These are phyloP conservation scores for Pollenia labialis DNA, from an alignment of 2,888 invertebrate species.

Conservation along the genomic window DNA sequence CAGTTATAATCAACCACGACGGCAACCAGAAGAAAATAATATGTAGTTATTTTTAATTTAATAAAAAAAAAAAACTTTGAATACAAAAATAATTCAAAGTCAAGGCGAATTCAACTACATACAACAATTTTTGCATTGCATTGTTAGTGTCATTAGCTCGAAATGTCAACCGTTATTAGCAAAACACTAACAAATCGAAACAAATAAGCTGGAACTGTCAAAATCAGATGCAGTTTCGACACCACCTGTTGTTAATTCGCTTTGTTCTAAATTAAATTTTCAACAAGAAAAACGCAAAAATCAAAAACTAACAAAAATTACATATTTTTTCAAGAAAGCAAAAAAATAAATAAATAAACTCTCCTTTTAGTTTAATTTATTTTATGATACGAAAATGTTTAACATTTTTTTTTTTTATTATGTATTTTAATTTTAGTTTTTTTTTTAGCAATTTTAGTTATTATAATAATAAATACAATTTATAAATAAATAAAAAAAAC, in stretches of 20 bases:
- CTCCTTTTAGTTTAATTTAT: conserved; percentile 50
- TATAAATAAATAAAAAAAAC: conserved; percentile 23
- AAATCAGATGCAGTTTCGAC: too few species aligned
- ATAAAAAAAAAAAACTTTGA: neutral
- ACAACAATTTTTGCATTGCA: too few species aligned
- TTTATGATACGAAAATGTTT: conserved; percentile 48
- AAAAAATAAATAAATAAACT: conserved; percentile 9
- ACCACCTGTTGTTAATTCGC: too few species aligned
- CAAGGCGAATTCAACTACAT: too few species aligned
- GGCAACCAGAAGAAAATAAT: neutral
- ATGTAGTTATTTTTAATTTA: neutral
- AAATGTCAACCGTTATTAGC: too few species aligned
- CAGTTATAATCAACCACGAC: neutral
- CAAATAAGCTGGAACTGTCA: too few species aligned
- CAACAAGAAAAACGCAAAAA: neutral
- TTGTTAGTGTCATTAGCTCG: too few species aligned
- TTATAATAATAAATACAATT: conserved; percentile 30
- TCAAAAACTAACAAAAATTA: conserved; percentile 2
- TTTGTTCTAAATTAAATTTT: conserved; percentile 1
- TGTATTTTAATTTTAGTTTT: conserved; percentile 53
- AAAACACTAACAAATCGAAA: too few species aligned
- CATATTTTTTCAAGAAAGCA: neutral
- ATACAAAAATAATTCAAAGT: conserved; percentile 19
- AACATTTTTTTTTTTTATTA: conserved; percentile 8
- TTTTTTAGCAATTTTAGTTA: conserved; percentile 42